A percentile compares a stretch with the other conserved stretches of the same genome.
Evolutionary conservation across 2,797 vertebrate genomes (phyloP).

Genomic region (Eulemur albifrons): DNA sequence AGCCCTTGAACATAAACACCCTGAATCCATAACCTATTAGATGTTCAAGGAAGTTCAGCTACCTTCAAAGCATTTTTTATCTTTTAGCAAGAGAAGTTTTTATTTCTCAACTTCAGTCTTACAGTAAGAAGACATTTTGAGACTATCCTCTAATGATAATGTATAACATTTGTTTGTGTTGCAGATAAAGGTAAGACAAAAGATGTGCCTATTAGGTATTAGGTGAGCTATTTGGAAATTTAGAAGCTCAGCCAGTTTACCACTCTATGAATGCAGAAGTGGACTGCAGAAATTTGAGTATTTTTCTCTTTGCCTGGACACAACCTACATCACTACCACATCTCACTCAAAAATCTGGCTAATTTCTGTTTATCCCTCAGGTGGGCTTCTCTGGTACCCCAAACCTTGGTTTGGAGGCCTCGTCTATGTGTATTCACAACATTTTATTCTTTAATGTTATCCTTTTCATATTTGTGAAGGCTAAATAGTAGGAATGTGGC

Average conservation of each 20-base stretch:
- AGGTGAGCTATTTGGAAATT: neutral
- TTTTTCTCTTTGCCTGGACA: neutral
- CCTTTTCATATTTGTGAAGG: neutral
- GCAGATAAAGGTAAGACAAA: conserved; percentile 23
- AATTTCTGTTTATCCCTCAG: neutral
- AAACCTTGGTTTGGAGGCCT: neutral
- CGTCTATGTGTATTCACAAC: neutral
- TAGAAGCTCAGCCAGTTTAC: neutral
- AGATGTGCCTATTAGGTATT: neutral
- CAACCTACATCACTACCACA: neutral
- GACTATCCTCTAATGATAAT: neutral
- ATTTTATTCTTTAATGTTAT: conserved; percentile 14
- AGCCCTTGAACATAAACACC: neutral
- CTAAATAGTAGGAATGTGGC: neutral
- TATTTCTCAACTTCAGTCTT: conserved; percentile 18
- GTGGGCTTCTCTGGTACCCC: neutral
- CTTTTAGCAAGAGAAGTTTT: neutral
- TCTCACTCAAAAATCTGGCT: neutral
- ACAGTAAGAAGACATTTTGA: neutral
- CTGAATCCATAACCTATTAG: neutral
- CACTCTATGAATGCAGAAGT: neutral
- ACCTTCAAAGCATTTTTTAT: neutral
- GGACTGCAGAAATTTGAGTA: neutral
- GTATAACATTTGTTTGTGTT: neutral
- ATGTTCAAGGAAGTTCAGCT: neutral